Base-by-base conservation (phyloP, 64 coral and sea anemone species). In the Montipora sp. region DNA sequence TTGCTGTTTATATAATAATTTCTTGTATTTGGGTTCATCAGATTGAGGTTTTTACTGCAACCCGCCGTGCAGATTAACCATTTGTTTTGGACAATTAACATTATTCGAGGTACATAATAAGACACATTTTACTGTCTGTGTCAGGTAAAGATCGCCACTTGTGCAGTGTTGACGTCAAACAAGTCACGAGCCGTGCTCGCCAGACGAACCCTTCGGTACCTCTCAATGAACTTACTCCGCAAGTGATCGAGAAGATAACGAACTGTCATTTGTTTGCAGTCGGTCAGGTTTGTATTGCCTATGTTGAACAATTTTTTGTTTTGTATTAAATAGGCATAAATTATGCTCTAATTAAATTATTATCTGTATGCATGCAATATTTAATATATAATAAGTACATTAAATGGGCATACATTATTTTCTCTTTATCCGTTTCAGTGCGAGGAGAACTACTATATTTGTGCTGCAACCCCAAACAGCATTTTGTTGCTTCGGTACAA, bases 191-290 rank as follows among this genome's bases (percentile, higher is more conserved):
- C 11, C 89, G 95, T 3, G 95, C 92, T 14, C 92, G 92, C 15
- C 92, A 94, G 43, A 86, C 87, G 14, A 97, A 97, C 75, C 91
- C 95, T 4, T 27, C 88, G 48, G 89, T 94, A 11, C 92, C 95
- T 11, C 83, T 97, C 4, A 94, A 75, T 51, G 57, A 77, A 3
- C 89, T 97, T 55, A 79, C 77, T 51, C 43, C 83, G 24, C 92
- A 97, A 24, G 45, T 44, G 47, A 94, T 97, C 59, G 95, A 97
- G 72, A 97, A 97, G 50, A 91, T 97, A 53, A 97, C 90, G 16
- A 97, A 97, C 47, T 97, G 95, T 19, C 95, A 97, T 47, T 84
- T 97, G 92, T 97, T 97, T 47, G 92, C 95, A 44, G 83, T 97
- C 45, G 92, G 95, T 6, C 92, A 97, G 91, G 95, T 94, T 77